phyloP scores from a whole-genome alignment of 2,888 invertebrate species.

The Charanyca ferruginea region DNA sequence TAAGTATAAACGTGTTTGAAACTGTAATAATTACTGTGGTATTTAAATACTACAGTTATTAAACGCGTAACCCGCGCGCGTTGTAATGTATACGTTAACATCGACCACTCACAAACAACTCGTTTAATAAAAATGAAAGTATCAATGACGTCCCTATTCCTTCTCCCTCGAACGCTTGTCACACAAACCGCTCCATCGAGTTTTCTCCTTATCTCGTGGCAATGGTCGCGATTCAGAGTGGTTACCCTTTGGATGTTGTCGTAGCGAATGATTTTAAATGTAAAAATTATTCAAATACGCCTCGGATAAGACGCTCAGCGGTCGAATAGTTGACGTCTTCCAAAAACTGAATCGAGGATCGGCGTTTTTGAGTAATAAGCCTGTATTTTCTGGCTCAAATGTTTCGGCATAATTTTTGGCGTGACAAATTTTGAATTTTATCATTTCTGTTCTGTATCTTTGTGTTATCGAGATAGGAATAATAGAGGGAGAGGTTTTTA shows the following conservation, averaged over 20 bases:
- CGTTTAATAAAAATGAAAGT: no score
- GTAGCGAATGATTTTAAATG: conserved; percentile 91
- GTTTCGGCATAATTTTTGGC: conserved; percentile 62
- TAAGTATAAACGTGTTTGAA: no score
- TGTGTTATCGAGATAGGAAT: conserved; percentile 16
- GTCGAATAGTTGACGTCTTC: conserved; percentile 84
- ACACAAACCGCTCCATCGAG: conserved; percentile 70
- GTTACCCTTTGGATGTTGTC: conserved; percentile 91
- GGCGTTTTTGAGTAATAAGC: conserved; percentile 81
- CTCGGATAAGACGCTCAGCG: conserved; percentile 84
- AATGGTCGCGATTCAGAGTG: conserved; percentile 89
- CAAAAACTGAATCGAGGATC: conserved; percentile 80
- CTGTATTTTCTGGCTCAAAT: conserved; percentile 61
- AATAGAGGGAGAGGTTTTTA: neutral
- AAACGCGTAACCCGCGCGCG: no score
- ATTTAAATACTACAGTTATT: no score
- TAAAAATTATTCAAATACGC: conserved; percentile 90
- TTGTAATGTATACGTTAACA: no score
- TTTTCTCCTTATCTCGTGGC: conserved; percentile 88
- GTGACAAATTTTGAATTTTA: conserved; percentile 67
- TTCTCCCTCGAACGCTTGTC: conserved; percentile 21
- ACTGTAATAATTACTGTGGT: no score
- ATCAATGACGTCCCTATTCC: neutral
- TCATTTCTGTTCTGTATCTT: conserved; percentile 39
- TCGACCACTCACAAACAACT: neutral